Evolutionary conservation across 2,113 vertebrate species (phyloP).

Genomic region (Tiliqua scincoides): DNA sequence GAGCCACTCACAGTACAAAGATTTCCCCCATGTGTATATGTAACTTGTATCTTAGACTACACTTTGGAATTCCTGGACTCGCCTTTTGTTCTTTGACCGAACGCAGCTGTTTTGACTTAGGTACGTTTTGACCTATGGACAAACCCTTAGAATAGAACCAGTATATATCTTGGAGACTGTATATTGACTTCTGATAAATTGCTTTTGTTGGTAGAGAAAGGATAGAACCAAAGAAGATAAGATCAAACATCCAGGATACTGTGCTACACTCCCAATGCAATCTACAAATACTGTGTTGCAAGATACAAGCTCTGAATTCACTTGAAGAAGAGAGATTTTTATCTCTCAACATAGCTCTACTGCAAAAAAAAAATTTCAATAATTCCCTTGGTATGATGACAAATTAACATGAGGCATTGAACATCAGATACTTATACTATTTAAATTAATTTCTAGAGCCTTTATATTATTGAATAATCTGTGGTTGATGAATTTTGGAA

Average conservation of each 20-base stretch:
- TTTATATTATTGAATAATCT: background rate
- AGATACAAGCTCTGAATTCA: background rate
- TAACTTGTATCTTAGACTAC: no score
- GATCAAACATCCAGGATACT: background rate
- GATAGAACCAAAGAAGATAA: background rate
- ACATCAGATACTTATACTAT: background rate
- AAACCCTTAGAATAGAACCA: no score
- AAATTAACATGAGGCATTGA: background rate
- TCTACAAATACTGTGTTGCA: conserved; percentile 10
- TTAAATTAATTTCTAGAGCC: background rate
- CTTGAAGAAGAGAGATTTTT: conserved; percentile 1
- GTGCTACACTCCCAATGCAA: background rate
- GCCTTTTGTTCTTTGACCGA: no score
- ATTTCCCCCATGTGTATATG: no score
- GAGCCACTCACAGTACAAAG: no score
- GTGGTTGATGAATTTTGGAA: background rate
- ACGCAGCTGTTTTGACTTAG: no score
- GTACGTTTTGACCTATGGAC: no score
- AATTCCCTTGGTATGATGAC: conserved; percentile 2
- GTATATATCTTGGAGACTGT: background rate
- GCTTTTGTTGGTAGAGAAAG: background rate
- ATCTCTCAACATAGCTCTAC: background rate
- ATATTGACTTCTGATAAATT: conserved; percentile 16
- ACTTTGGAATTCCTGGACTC: no score
- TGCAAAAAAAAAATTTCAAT: background rate